Evolutionary conservation across 2,113 vertebrate species (phyloP).

Genomic region (Hyla sarda): DNA sequence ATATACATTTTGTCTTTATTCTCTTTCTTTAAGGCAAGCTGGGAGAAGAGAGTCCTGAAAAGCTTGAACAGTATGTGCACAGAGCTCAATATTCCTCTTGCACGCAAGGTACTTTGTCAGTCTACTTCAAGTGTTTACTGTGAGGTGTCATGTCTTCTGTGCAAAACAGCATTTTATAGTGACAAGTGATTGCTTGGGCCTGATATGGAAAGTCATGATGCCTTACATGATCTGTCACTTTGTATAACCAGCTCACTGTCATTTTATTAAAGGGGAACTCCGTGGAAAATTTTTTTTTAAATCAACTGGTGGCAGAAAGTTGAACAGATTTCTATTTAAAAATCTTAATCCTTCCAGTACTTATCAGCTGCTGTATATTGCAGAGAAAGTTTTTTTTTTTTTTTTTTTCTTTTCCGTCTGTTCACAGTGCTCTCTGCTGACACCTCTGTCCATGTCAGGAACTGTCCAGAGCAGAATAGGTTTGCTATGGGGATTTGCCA

Average conservation of each 20-base stretch:
- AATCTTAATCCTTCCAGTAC: no score
- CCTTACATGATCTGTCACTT: neutral
- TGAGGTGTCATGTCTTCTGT: neutral
- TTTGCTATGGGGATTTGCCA: no score
- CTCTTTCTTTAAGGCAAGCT: constrained; percentile 81
- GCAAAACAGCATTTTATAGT: neutral
- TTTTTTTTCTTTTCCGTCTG: no score
- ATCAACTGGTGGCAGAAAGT: no score
- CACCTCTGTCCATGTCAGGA: no score
- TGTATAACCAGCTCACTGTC: neutral
- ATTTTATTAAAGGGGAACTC: no score
- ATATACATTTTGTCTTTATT: neutral
- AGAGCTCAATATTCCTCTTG: constrained; percentile 89
- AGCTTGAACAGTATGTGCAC: constrained; percentile 98
- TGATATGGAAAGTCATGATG: neutral
- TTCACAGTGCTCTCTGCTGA: no score
- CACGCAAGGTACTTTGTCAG: constrained; percentile 80
- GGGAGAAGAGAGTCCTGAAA: constrained; percentile 96
- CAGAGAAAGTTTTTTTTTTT: no score
- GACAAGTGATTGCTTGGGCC: neutral
- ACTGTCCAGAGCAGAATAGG: no score
- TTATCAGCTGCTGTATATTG: no score
- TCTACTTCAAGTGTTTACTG: neutral
- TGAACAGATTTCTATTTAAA: no score
- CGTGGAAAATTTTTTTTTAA: no score